Evolutionary conservation across 2,113 vertebrate genomes (phyloP), one percentile per base, ranked within the genome.

Genomic region (Sylvietta virens): DNA sequence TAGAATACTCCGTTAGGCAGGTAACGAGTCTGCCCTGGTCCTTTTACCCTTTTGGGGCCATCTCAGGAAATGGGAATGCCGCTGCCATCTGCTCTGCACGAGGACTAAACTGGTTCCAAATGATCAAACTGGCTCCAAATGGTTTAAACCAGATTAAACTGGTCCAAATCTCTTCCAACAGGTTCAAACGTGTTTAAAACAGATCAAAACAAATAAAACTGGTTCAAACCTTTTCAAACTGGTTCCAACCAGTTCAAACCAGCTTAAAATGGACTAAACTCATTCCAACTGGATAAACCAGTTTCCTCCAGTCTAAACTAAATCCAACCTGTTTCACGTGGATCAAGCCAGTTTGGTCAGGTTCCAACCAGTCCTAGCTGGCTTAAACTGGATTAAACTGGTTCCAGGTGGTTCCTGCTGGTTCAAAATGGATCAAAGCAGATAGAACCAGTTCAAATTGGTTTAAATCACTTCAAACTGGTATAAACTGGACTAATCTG

Each of bases 21-120:
- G 9, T 21, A 60, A 37, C 0, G 2, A 7, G 3, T 7, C 9
- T 64, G 4, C 35, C 70, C 23, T 39, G 40, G 31, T 51, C 14
- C 31, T 83, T 80, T 76, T 23, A 31, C 3, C 10, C 13, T 54
- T 48, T 9, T 27, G 40, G 17, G 39, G 22, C 9, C 57, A 22
- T 22, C 31, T 84, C 37, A 77, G 51, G 54, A 90, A 87, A 70
- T 19, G 9, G 20, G 78, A 37, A 61, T 13, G 39, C 56, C 5
- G 3, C 6, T 70, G 6, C 33, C 28, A 44, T 14, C 20, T 45
- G 16, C 53, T 69, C 72, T 79, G 7, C 27, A 7, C 24, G 71
- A 58, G 11, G 48, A n/a, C 7, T 45, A 8, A 64, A 9, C 13
- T 28, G 16, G 2, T 51, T 58, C 27, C 33, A 20, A 58, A 1